Conservation (phyloP, 2,113 vertebrate species). For the Apteryx owenii region DNA sequence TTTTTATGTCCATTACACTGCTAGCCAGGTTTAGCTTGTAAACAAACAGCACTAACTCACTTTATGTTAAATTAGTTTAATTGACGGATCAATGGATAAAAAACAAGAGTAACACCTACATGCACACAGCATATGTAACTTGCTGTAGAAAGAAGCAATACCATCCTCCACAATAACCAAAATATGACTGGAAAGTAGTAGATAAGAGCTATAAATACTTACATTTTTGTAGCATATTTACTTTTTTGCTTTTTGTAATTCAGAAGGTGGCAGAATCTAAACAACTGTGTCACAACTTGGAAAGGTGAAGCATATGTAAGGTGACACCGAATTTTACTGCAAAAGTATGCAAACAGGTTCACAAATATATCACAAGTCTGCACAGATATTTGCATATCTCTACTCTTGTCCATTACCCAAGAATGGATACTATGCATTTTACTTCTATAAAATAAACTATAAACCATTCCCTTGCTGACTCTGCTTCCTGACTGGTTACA, state of each 20-base stretch:
- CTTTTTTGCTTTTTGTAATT: not conserved
- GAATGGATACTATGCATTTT: not conserved
- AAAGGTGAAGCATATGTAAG: rapidly evolving
- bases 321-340: not conserved
- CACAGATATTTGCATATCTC: not conserved
- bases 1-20: not conserved
- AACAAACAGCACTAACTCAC: not conserved
- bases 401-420: not conserved
- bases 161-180: conserved; percentile 37
- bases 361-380: not conserved
- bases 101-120: conserved; percentile 36
- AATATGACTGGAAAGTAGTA: not conserved
- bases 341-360: not conserved
- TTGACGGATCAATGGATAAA: conserved; percentile 29
- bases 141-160: not conserved
- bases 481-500: not conserved
- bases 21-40: conserved; percentile 5
- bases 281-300: not conserved
- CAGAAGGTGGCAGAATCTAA: not conserved
- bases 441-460: not conserved
- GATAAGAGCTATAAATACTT: conserved; percentile 23
- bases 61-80: conserved; percentile 18
- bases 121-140: conserved; percentile 13
- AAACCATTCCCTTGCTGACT: not conserved
- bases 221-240: not conserved